These are phyloP conservation scores for Thryonomys swinderianus DNA, from an alignment of 2,113 vertebrate genomes.

Conservation along the genomic window DNA sequence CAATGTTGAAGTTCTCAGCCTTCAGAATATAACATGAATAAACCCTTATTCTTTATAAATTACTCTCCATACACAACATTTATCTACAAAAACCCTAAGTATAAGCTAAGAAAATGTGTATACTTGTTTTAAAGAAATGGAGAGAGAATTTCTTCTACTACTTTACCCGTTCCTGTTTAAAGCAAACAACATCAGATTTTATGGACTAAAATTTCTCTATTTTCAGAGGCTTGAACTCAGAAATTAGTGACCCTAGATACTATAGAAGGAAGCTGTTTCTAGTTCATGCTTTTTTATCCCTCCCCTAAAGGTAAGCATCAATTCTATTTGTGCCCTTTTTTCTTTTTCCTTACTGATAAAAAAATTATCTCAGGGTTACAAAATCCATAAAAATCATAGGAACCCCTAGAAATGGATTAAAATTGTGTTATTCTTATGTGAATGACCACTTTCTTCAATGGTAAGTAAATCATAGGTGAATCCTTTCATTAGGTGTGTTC, in stretches of 20 bases:
- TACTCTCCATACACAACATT: background rate
- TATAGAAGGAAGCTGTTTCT: background rate
- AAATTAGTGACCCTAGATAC: background rate
- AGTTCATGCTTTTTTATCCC: background rate
- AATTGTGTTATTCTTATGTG: background rate
- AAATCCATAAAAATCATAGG: background rate
- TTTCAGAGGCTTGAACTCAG: background rate
- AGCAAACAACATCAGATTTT: background rate
- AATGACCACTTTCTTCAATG: background rate
- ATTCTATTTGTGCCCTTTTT: background rate
- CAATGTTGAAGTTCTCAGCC: background rate
- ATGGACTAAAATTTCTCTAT: background rate
- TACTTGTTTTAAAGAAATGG: background rate
- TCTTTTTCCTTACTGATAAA: background rate
- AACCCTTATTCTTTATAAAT: background rate
- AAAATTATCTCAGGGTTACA: background rate
- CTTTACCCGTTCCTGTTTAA: conserved; percentile 3
- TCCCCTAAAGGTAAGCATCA: background rate
- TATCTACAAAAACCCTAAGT: background rate
- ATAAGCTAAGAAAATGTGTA: background rate
- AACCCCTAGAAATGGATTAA: background rate
- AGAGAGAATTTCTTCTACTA: background rate
- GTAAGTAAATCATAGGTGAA: background rate
- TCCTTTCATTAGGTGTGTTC: background rate
- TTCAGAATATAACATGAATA: background rate